These are phyloP conservation scores for Pteruthius melanotis DNA, from an alignment of 2,113 vertebrate species.

Conservation along the genomic window DNA sequence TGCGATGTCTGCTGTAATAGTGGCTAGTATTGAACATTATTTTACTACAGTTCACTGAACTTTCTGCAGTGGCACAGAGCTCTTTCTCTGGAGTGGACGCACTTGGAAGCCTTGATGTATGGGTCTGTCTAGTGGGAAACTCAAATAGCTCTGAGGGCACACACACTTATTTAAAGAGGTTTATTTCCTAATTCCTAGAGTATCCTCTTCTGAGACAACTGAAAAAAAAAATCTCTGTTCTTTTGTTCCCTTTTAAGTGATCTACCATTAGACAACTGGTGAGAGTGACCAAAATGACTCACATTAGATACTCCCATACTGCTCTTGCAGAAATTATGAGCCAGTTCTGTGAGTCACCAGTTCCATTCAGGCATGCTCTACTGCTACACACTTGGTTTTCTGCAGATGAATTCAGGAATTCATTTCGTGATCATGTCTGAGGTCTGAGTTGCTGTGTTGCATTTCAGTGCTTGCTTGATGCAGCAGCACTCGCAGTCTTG, in stretches of 20 bases:
- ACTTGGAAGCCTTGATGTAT: neutral
- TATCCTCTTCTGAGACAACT: neutral
- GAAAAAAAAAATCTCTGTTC: neutral
- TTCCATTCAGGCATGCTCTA: neutral
- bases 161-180: neutral
- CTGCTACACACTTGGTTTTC: neutral
- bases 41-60: neutral
- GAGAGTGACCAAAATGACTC: neutral
- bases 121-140: neutral
- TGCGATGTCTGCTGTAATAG: neutral
- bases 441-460: neutral
- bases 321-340: neutral
- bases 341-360: neutral
- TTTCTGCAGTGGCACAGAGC: neutral
- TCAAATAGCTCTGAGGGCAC: neutral
- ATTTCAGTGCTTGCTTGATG: neutral
- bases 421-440: neutral
- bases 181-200: neutral
- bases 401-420: neutral
- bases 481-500: neutral
- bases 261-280: neutral
- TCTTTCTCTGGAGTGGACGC: neutral
- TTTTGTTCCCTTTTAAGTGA: neutral
- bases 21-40: neutral
- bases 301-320: neutral